A percentile compares a stretch with the other conserved stretches of the same genome.
These are phyloP conservation scores for Drosophila pruinosa DNA, from an alignment of 1,140 invertebrate genomes.

Conservation along the genomic window DNA sequence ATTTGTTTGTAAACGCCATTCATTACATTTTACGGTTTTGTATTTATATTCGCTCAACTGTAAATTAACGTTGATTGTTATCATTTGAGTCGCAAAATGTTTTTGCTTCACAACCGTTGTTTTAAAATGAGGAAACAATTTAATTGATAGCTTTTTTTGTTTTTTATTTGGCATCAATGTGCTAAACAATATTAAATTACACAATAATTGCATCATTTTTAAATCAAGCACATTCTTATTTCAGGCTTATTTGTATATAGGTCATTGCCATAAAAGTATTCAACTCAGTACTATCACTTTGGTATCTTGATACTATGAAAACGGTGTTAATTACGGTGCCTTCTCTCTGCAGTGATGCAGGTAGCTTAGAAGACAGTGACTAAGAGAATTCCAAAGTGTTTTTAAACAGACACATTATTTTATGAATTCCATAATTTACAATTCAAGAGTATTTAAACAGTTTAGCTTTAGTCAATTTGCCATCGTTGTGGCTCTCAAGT, in stretches of 20 bases:
- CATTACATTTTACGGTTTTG: slow-evolving; percentile 6
- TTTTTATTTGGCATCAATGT: not conserved
- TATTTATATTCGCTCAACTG: slow-evolving; percentile 11
- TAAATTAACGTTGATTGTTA: not conserved
- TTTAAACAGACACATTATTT: too few species aligned
- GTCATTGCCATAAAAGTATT: not conserved
- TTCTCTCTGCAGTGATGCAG: too few species aligned
- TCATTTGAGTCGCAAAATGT: not conserved
- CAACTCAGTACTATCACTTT: too few species aligned
- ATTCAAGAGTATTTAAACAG: too few species aligned
- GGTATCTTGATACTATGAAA: too few species aligned
- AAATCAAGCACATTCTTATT: too few species aligned
- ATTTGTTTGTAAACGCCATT: slow-evolving; percentile 2
- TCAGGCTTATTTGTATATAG: not conserved
- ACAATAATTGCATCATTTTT: not conserved
- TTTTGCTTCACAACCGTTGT: not conserved
- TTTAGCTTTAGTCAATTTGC: too few species aligned
- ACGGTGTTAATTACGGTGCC: too few species aligned
- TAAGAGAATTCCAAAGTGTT: too few species aligned
- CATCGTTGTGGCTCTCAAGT: too few species aligned
- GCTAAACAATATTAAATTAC: not conserved
- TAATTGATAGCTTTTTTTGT: not conserved
- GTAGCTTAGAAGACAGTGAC: too few species aligned
- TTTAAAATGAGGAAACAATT: not conserved
- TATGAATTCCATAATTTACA: too few species aligned